These are phyloP conservation scores for Heterocephalus glaber DNA, from an alignment of 2,113 vertebrate genomes.

Conservation along the genomic window DNA sequence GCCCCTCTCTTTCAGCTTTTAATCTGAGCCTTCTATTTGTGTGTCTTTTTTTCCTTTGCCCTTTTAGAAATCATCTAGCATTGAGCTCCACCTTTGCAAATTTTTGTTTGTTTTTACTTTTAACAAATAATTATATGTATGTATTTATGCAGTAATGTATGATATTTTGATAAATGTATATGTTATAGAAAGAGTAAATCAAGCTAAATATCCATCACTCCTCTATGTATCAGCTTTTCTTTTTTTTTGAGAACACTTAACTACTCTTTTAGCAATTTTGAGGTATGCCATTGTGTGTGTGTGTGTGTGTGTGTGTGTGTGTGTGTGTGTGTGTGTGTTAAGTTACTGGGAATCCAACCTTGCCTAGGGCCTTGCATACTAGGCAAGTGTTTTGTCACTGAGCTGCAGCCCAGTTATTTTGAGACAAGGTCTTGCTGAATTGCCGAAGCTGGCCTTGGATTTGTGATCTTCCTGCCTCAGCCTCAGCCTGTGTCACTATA, in stretches of 20 bases:
- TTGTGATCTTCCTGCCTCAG: background rate
- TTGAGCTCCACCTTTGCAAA: background rate
- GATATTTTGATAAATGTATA: background rate
- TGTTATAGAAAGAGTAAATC: background rate
- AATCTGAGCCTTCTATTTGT: slow-evolving; percentile 10
- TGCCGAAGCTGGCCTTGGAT: background rate
- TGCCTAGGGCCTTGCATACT: background rate
- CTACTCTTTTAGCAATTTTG: background rate
- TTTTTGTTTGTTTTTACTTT: background rate
- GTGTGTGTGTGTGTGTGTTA: background rate
- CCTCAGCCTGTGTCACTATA: background rate
- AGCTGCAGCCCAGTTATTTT: background rate
- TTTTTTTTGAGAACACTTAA: background rate
- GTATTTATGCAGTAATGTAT: background rate
- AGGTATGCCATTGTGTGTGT: background rate
- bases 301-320: background rate
- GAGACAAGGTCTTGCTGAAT: background rate
- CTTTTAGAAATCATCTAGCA: slow-evolving; percentile 42
- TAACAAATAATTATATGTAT: background rate
- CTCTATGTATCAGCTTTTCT: background rate
- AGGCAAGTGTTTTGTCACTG: background rate
- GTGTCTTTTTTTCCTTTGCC: background rate
- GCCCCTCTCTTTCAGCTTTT: too few relatives aligned
- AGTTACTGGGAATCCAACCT: background rate
- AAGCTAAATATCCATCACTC: background rate